Evolutionary conservation across 2,797 vertebrate species (phyloP).

Genomic region (Pseudopleuronectes americanus): DNA sequence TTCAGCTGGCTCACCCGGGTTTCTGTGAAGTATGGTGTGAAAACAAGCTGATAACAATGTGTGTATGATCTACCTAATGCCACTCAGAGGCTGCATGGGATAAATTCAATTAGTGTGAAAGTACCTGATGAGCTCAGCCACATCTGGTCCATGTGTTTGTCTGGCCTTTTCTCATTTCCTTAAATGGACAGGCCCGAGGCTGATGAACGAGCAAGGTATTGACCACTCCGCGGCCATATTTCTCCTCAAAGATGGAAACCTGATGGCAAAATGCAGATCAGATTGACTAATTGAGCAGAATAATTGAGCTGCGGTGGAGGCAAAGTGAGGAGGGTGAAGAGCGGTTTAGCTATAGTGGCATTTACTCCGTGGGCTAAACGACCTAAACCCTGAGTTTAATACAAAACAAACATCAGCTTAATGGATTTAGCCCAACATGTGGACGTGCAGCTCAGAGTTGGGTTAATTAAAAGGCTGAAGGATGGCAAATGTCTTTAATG

Average conservation of each 20-base stretch:
- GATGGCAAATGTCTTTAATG: conserved; percentile 69
- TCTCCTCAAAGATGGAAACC: conserved; percentile 90
- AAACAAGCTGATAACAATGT: conserved; percentile 84
- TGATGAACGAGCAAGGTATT: conserved; percentile 91
- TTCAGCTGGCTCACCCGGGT: conserved; percentile 46
- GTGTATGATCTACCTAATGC: conserved; percentile 84
- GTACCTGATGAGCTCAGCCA: conserved; percentile 85
- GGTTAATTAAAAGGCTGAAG: conserved; percentile 80
- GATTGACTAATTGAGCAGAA: conserved; percentile 95
- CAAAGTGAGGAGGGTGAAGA: conserved; percentile 72
- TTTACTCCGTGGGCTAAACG: conserved; percentile 72
- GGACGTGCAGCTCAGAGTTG: conserved; percentile 65
- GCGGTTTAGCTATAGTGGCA: conserved; percentile 87
- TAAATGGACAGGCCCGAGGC: conserved; percentile 86
- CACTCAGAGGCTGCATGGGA: conserved; percentile 81
- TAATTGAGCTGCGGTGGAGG: conserved; percentile 86
- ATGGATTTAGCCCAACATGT: conserved; percentile 74
- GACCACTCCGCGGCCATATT: conserved; percentile 88
- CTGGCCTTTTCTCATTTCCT: conserved; percentile 91
- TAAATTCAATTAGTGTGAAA: conserved; percentile 90
- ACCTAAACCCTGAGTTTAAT: conserved; percentile 84
- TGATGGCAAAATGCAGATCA: conserved; percentile 91
- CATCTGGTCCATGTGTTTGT: conserved; percentile 90
- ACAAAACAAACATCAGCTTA: conserved; percentile 84
- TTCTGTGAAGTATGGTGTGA: conserved; percentile 77